Percentiles rank a stretch among this genome's conserved stretches.
These are phyloP conservation scores for Slavum lentiscoides DNA, from an alignment of 2,888 invertebrate species.

Conservation along the genomic window DNA sequence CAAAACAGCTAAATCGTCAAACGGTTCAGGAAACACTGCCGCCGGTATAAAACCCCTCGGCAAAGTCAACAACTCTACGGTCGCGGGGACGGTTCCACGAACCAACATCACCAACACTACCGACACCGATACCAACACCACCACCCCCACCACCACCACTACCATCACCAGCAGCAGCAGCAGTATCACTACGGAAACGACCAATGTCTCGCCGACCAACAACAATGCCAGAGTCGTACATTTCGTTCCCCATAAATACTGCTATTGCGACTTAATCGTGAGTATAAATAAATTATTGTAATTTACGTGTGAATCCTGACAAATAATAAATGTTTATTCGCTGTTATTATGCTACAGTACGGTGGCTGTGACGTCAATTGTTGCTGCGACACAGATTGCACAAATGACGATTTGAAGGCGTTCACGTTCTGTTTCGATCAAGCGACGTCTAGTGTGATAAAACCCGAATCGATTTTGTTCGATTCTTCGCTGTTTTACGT, in stretches of 20 bases:
- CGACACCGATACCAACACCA: background rate
- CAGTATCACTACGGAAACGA: background rate
- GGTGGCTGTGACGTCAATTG: constrained; percentile 79
- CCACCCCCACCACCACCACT: background rate
- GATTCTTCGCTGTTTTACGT: constrained; percentile 64
- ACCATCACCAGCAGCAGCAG: background rate
- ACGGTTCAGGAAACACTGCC: background rate
- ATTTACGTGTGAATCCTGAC: too few relatives aligned
- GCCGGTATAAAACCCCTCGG: too few relatives aligned
- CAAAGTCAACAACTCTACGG: background rate
- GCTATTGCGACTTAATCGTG: constrained; percentile 39
- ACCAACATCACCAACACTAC: background rate
- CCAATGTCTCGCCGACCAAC: background rate
- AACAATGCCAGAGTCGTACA: background rate
- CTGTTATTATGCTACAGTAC: constrained; percentile 60
- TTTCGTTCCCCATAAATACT: constrained; percentile 45
- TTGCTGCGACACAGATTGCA: constrained; percentile 80
- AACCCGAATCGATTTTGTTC: constrained; percentile 47
- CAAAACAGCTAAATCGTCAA: background rate
- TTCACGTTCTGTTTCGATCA: constrained; percentile 66
- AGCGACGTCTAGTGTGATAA: background rate
- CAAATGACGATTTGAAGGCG: constrained; percentile 64
- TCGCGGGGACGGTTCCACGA: background rate
- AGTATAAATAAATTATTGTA: constrained; percentile 5
- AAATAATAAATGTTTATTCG: too few relatives aligned